Base-by-base conservation (phyloP, 2,888 invertebrate species). In the Yponomeuta sedellus region DNA sequence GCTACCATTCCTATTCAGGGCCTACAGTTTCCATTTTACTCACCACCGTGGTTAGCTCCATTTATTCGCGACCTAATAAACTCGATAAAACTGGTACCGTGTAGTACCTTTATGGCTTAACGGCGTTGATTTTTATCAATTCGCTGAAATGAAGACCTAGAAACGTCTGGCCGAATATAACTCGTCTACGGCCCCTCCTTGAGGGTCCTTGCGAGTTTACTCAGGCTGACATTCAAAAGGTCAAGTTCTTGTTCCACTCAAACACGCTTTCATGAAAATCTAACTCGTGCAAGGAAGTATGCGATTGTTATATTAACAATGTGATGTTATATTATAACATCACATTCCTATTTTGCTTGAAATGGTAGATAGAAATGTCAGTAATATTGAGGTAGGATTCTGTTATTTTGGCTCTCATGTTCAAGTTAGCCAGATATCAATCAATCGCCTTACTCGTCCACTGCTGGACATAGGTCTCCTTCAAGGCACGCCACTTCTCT, bases 1-100 rank as follows among this genome's bases (percentile, higher is more conserved):
- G 74, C 77, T 79, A 75, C 70, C 71, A 77, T 81, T 81, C 74
- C 74, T 77, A 81, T 80, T 81, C 81, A 75, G 73, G 69, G 67
- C 66, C 67, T 20, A 66, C 57, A 22, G 59, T 20, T 19, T 59
- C 59, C 59, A 59, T 59, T 11, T 59, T 11, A 59, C 12, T 25
- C 59, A 25, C 20, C 22, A 22, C 10, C 20, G 25, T 19, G 59
- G 59, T 59, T 59, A 59, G 22, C 11, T 11, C 22, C 44, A 52
- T 12, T 52, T 52, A 16, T 52, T 16, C 44, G 44, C 44, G 44
- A 52, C 34, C 34, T 34, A 8, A 34, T 34, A 52, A 16, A 52
- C 44, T 52, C 16, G 2, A 52, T 52, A 52, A 52, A 52, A 52
- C 44, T 52, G 10, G 16, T 52, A 52, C 44, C 44, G 44, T 16